Conservation (phyloP, 2,888 invertebrate species). For the Dorcus hopei region DNA sequence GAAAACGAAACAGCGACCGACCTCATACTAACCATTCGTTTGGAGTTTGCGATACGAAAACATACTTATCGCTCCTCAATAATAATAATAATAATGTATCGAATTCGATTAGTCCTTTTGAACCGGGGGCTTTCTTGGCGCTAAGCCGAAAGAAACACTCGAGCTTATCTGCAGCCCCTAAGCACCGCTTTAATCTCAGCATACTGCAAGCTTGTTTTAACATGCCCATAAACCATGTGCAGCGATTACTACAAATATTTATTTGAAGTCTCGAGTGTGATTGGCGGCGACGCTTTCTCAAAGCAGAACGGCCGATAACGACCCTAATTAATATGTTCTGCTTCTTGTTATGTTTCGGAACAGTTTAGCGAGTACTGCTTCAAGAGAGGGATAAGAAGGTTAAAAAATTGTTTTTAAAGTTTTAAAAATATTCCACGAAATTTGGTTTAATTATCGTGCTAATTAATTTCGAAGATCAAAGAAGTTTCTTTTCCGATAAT, state of each 20-base stretch:
- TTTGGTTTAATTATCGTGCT: no score
- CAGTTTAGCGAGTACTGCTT: no score
- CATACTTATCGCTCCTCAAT: slow-evolving; percentile 9
- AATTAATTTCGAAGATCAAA: no score
- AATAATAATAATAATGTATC: slow-evolving; percentile 8
- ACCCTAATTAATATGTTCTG: no score
- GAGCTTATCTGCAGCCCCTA: not conserved
- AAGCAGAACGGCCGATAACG: no score
- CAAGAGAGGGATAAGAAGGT: no score
- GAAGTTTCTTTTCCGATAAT: no score
- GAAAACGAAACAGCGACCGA: not conserved
- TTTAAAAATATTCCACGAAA: no score
- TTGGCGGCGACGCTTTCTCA: no score
- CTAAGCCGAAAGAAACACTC: not conserved
- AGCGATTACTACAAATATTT: slow-evolving; percentile 13
- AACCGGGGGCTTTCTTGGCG: slow-evolving; percentile 6
- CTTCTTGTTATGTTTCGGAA: no score
- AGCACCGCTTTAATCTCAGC: not conserved
- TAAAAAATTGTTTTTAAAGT: no score
- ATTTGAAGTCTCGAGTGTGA: slow-evolving; percentile 2
- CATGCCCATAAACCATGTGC: slow-evolving; percentile 12
- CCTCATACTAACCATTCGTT: not conserved
- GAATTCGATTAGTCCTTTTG: slow-evolving; percentile 13
- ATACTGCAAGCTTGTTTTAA: not conserved
- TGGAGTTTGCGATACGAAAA: slow-evolving; percentile 12